phyloP scores from a whole-genome alignment of 2,888 invertebrate genomes.

The Papilio demoleus region DNA sequence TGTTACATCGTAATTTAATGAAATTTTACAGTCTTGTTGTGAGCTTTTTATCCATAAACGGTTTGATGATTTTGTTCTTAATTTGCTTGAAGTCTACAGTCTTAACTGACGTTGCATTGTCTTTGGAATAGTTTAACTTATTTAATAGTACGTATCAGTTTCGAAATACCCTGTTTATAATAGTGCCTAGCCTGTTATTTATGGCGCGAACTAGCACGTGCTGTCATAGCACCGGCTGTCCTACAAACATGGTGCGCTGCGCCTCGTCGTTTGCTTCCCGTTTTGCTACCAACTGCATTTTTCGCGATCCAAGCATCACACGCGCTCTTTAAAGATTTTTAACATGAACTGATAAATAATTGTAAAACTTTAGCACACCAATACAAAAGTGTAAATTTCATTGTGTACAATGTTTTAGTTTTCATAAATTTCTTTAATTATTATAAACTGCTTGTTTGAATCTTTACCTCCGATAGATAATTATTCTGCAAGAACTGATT shows the following conservation, averaged over 20 bases:
- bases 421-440: background rate
- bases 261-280: conserved; percentile 64
- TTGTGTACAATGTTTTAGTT: too few relatives aligned
- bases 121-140: background rate
- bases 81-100: too few relatives aligned
- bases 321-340: background rate
- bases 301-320: conserved; percentile 37
- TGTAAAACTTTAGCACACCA: background rate
- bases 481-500: background rate
- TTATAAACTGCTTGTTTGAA: background rate
- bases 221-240: conserved; percentile 33
- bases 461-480: background rate
- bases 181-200: conserved; percentile 17
- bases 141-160: background rate
- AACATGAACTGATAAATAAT: background rate
- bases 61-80: too few relatives aligned
- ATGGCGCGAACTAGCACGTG: conserved; percentile 34
- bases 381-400: background rate
- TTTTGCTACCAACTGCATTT: conserved; percentile 52
- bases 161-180: background rate
- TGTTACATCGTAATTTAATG: too few relatives aligned
- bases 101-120: background rate
- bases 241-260: conserved; percentile 52
- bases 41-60: too few relatives aligned
- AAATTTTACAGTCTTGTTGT: too few relatives aligned